Evolutionary conservation across 2,888 invertebrate genomes (phyloP).

Genomic region (Patella pellucida): DNA sequence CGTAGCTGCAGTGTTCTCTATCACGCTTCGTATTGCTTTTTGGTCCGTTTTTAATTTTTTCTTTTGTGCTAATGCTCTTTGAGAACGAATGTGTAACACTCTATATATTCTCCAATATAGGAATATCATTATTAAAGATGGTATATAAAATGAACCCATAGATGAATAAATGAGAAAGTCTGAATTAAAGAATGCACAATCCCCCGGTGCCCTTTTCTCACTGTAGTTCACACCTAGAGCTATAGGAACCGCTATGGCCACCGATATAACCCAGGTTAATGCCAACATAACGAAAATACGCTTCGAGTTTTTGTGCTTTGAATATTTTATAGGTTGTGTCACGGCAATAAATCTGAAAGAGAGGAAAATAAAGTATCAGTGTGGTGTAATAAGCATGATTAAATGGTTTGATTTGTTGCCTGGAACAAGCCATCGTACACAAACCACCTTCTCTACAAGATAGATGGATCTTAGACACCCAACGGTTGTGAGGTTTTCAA

Average conservation of each 20-base stretch:
- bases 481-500: no score
- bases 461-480: no score
- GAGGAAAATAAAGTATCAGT: slow-evolving; percentile 8
- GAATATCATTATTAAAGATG: slow-evolving; percentile 97
- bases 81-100: slow-evolving; percentile 76
- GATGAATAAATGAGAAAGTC: slow-evolving; percentile 99
- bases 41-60: slow-evolving; percentile 54
- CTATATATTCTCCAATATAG: slow-evolving; percentile 98
- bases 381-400: no score
- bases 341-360: slow-evolving; percentile 93
- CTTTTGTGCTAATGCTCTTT: slow-evolving; percentile 49
- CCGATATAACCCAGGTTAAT: slow-evolving; percentile 94
- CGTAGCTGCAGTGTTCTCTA: slow-evolving; percentile 58
- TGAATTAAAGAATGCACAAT: slow-evolving; percentile 96
- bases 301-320: slow-evolving; percentile 90
- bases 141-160: slow-evolving; percentile 98
- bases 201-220: slow-evolving; percentile 84
- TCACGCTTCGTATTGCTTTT: slow-evolving; percentile 55
- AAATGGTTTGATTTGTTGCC: no score
- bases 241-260: slow-evolving; percentile 95
- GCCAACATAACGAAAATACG: slow-evolving; percentile 95
- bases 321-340: slow-evolving; percentile 98
- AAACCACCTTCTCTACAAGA: no score
- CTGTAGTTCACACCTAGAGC: slow-evolving; percentile 96
- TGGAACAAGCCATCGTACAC: no score